These are phyloP conservation scores for Triplophysa tibetana DNA, from an alignment of 2,113 vertebrate species.

Conservation along the genomic window DNA sequence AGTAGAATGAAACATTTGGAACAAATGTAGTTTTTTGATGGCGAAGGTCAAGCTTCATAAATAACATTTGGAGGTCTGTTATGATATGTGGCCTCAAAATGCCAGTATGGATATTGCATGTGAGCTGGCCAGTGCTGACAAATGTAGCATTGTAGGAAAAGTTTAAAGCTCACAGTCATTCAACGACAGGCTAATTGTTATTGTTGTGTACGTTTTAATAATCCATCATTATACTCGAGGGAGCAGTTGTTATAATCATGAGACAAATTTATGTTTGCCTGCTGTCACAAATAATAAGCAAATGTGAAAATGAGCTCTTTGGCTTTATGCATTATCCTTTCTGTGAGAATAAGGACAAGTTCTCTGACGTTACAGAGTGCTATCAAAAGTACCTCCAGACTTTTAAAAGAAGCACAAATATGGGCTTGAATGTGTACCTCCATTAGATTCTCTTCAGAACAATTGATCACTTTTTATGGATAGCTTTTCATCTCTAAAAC, in stretches of 20 bases:
- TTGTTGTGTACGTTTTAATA: conserved; percentile 28
- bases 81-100: conserved; percentile 18
- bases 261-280: conserved; percentile 41
- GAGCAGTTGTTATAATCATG: conserved; percentile 32
- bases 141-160: conserved; percentile 4
- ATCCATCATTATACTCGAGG: conserved; percentile 22
- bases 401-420: neutral
- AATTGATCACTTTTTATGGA: neutral
- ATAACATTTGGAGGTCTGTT: neutral
- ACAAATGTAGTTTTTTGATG: neutral
- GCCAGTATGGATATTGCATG: neutral
- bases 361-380: conserved; percentile 20
- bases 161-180: conserved; percentile 35
- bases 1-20: conserved; percentile 26
- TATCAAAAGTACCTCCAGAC: conserved; percentile 2
- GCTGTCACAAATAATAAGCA: conserved; percentile 32
- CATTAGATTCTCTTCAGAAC: conserved; percentile 10
- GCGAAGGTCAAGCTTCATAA: neutral
- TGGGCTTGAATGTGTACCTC: conserved; percentile 24
- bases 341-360: conserved; percentile 30
- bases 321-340: conserved; percentile 9
- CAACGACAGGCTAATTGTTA: conserved; percentile 24
- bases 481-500: too few relatives aligned
- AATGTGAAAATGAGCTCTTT: conserved; percentile 26
- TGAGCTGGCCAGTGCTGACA: neutral